A percentile compares a stretch with the other conserved stretches of the same genome.
These are phyloP conservation scores for Chloropsis hardwickii DNA, from an alignment of 2,113 vertebrate genomes.

Conservation along the genomic window DNA sequence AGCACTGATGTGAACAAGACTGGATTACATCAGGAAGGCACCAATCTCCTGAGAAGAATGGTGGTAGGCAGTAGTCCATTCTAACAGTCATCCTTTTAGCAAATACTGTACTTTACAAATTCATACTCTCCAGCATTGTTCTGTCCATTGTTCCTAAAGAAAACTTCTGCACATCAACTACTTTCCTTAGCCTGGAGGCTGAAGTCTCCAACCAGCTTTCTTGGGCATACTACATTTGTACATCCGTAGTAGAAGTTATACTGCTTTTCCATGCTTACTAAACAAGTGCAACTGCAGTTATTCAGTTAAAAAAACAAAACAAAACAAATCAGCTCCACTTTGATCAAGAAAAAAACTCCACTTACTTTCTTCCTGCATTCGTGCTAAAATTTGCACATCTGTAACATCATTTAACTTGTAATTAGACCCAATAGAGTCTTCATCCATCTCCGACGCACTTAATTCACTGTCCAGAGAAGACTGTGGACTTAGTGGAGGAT, in stretches of 20 bases:
- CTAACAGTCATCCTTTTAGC: background rate
- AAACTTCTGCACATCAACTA: background rate
- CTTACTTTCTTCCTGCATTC: slow-evolving; percentile 99
- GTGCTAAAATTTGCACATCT: slow-evolving; percentile 95
- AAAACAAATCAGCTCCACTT: background rate
- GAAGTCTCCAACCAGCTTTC: background rate
- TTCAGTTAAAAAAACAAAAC: background rate
- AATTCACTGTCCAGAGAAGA: slow-evolving; percentile 97
- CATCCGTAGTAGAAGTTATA: background rate
- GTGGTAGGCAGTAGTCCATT: background rate
- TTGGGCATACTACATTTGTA: background rate
- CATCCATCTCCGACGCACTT: slow-evolving; percentile 98
- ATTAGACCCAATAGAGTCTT: slow-evolving; percentile 96
- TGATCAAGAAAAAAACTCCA: background rate
- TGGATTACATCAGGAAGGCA: background rate
- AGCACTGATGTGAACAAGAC: background rate
- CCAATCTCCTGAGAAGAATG: background rate
- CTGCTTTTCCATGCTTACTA: background rate
- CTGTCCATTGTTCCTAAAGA: background rate
- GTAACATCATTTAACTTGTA: slow-evolving; percentile 98
- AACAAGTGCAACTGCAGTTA: background rate
- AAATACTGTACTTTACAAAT: background rate
- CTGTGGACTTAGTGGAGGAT: slow-evolving; percentile 90
- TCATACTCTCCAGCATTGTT: background rate
- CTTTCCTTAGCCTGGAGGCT: background rate